phyloP scores from a whole-genome alignment of 2,888 invertebrate genomes.

The Tortrix viridana region DNA sequence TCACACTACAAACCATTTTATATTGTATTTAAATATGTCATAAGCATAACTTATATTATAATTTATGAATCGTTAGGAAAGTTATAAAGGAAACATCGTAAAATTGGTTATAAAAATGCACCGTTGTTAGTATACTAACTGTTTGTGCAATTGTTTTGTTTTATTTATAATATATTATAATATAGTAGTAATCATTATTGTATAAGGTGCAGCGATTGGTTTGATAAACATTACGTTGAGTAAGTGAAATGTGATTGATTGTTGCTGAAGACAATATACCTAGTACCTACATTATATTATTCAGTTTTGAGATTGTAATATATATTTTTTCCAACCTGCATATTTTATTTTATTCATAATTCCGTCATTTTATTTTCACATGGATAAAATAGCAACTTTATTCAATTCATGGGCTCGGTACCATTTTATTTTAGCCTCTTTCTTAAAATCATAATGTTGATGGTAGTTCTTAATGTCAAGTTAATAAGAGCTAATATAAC shows the following conservation, averaged over 20 bases:
- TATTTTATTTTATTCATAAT: conserved; percentile 10
- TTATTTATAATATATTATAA: conserved; percentile 12
- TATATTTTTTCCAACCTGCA: conserved; percentile 38
- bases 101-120: conserved; percentile 23
- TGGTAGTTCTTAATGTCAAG: too few species aligned
- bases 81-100: conserved; percentile 17
- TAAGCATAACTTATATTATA: conserved; percentile 26
- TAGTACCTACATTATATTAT: conserved; percentile 64
- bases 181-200: conserved; percentile 31
- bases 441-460: too few species aligned
- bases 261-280: conserved; percentile 58
- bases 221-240: conserved; percentile 54
- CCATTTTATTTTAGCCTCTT: too few species aligned
- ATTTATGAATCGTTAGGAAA: conserved; percentile 14
- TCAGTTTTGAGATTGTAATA: conserved; percentile 65
- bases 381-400: too few species aligned
- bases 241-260: conserved; percentile 69
- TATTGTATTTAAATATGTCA: background rate
- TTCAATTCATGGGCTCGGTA: too few species aligned
- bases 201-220: conserved; percentile 58
- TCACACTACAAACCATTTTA: conserved; percentile 18
- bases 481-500: too few species aligned
- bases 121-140: conserved; percentile 15
- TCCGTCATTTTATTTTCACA: background rate
- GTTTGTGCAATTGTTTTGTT: conserved; percentile 20